phyloP scores from a whole-genome alignment of 2,113 vertebrate species.

The Elaphurus davidianus region DNA sequence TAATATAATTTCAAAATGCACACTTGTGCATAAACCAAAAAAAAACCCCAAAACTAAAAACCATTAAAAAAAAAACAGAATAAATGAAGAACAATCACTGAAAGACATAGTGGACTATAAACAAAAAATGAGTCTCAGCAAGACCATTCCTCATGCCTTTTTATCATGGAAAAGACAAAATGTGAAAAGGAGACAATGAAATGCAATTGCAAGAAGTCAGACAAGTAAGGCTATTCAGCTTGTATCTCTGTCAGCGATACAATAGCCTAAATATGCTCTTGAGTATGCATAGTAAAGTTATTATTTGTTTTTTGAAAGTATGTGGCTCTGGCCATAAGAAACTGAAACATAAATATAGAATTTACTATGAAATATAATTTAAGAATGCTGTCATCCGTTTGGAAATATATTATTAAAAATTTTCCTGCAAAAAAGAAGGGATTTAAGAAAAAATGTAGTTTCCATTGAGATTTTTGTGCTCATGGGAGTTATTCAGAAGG shows the following conservation, averaged over 20 bases:
- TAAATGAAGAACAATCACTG: conserved; percentile 8
- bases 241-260: background rate
- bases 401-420: background rate
- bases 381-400: background rate
- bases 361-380: conserved; percentile 26
- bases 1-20: conserved; percentile 30
- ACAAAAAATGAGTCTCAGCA: conserved; percentile 36
- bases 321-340: background rate
- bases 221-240: conserved; percentile 35
- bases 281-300: background rate
- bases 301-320: background rate
- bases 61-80: background rate
- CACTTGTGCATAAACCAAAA: conserved; percentile 16
- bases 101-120: conserved; percentile 33
- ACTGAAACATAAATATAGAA: background rate
- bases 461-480: background rate
- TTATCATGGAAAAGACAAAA: conserved; percentile 40
- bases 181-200: background rate
- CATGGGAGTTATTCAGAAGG: background rate
- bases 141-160: conserved; percentile 13
- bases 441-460: background rate
- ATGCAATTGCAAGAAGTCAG: background rate
- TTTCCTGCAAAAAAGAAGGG: background rate
- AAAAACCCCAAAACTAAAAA: background rate
- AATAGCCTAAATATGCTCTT: conserved; percentile 1